These are phyloP conservation scores for Alethe diademata DNA, from an alignment of 2,113 vertebrate genomes.

Conservation along the genomic window DNA sequence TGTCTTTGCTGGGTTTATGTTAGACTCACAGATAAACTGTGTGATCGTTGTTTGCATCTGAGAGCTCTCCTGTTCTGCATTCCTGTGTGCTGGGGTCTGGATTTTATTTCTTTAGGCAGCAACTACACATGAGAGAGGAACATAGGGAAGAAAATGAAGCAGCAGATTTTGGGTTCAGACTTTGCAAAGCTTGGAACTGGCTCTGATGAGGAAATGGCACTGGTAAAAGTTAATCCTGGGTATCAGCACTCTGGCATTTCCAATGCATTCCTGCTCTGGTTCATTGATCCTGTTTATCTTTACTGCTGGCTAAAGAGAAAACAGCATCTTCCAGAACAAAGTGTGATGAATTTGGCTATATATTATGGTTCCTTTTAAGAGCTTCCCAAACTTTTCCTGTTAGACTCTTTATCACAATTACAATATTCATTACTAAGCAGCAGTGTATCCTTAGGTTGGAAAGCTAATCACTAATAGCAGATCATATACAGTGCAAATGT, in stretches of 20 bases:
- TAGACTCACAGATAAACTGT: neutral
- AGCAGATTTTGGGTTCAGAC: neutral
- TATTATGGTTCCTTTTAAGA: neutral
- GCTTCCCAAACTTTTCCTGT: neutral
- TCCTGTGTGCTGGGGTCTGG: neutral
- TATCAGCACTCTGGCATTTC: neutral
- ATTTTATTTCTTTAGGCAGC: neutral
- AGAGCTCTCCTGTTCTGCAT: neutral
- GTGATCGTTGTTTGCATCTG: rapidly evolving
- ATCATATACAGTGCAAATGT: neutral
- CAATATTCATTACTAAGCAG: neutral
- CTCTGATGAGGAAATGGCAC: neutral
- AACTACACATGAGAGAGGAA: neutral
- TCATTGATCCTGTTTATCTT: neutral
- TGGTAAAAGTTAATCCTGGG: neutral
- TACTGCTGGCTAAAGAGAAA: neutral
- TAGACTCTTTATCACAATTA: neutral
- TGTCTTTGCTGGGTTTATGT: neutral
- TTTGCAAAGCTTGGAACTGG: neutral
- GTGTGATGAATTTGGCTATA: neutral
- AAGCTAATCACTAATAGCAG: neutral
- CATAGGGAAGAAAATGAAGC: neutral
- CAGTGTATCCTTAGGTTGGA: neutral
- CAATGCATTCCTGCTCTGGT: neutral
- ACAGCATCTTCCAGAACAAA: neutral